Percentiles rank a stretch among this genome's conserved stretches.
Evolutionary conservation across 2,888 invertebrate species (phyloP).

Genomic region (Ramazzottius varieornatus): DNA sequence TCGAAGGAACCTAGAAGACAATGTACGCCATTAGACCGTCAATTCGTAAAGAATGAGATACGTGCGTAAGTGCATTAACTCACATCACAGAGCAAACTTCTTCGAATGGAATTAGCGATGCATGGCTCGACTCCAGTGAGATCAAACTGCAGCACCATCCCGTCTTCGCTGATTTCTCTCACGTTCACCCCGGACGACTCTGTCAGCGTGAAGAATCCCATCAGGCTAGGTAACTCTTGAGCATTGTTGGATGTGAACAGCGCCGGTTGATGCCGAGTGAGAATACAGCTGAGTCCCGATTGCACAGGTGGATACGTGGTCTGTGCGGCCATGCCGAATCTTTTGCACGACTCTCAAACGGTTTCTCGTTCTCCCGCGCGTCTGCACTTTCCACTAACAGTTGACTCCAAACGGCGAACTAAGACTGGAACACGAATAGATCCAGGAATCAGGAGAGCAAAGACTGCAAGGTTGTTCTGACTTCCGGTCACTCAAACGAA

Average conservation of each 20-base stretch:
- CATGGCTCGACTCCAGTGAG: not conserved
- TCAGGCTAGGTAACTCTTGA: not conserved
- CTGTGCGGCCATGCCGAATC: too few species aligned
- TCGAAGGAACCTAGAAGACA: constrained; percentile 10
- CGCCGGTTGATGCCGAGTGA: not conserved
- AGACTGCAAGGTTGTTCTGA: too few species aligned
- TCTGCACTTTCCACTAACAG: too few species aligned
- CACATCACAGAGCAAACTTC: constrained; percentile 25
- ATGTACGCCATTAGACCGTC: not conserved
- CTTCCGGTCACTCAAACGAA: too few species aligned
- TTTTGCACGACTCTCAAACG: too few species aligned
- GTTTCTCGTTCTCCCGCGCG: too few species aligned
- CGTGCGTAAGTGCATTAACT: constrained; percentile 4
- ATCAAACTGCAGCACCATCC: constrained; percentile 58
- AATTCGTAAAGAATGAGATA: not conserved
- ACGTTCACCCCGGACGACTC: not conserved
- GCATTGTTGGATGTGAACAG: not conserved
- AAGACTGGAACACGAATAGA: too few species aligned
- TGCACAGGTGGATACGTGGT: not conserved
- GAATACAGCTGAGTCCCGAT: not conserved
- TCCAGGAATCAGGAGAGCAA: too few species aligned
- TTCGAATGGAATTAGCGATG: not conserved
- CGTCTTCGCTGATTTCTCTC: constrained; percentile 22
- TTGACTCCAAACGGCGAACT: too few species aligned
- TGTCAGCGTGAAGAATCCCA: not conserved